phyloP scores from a whole-genome alignment of 2,888 invertebrate species.

The Nymphalis urticae region DNA sequence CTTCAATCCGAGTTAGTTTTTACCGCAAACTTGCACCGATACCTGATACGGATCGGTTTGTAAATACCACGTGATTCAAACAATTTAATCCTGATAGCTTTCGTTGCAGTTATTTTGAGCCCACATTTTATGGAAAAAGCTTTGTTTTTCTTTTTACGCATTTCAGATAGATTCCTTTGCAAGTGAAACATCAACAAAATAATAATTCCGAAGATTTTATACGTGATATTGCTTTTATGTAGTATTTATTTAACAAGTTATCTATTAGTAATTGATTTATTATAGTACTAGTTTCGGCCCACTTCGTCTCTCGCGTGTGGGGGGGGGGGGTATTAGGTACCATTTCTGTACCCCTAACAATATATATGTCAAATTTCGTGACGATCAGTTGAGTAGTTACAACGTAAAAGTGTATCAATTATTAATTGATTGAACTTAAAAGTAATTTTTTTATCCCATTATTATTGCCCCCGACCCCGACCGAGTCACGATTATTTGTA shows the following conservation, averaged over 20 bases:
- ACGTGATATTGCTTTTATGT: not conserved
- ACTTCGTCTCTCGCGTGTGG: too few species aligned
- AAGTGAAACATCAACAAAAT: not conserved
- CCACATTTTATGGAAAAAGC: constrained; percentile 3
- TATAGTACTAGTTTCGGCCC: too few species aligned
- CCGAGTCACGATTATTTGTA: too few species aligned
- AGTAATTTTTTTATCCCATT: too few species aligned
- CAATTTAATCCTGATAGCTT: constrained; percentile 35
- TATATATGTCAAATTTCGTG: too few species aligned
- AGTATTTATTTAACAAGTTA: not conserved
- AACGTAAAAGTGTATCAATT: too few species aligned
- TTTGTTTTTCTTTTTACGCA: not conserved
- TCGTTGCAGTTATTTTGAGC: constrained; percentile 17
- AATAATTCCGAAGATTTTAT: not conserved
- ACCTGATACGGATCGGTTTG: constrained; percentile 37
- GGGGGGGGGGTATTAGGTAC: too few species aligned
- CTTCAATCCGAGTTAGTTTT: constrained; percentile 45
- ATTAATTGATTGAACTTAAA: too few species aligned
- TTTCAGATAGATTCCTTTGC: not conserved
- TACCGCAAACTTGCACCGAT: constrained; percentile 40
- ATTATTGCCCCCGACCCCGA: too few species aligned
- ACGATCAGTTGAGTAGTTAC: too few species aligned
- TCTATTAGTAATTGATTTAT: too few species aligned
- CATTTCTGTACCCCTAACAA: too few species aligned
- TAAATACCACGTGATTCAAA: constrained; percentile 30